These are phyloP conservation scores for Hipparchia semele DNA, from an alignment of 2,888 invertebrate genomes.

Conservation along the genomic window DNA sequence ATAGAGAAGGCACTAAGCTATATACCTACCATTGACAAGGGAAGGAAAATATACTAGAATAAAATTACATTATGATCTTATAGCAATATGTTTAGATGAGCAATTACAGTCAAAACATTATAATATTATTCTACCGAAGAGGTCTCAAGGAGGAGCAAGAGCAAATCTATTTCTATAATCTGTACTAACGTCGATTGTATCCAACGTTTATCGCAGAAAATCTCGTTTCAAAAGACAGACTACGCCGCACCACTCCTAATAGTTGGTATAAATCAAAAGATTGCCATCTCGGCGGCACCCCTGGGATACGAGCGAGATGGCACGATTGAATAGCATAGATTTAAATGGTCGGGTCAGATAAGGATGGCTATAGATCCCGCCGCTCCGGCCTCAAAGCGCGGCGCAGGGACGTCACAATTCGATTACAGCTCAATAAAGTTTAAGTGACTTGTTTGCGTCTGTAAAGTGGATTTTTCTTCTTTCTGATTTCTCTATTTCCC, in stretches of 20 bases:
- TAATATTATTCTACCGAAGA: slow-evolving; percentile 34
- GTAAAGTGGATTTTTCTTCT: slow-evolving; percentile 81
- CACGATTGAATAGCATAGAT: slow-evolving; percentile 83
- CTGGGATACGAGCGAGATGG: slow-evolving; percentile 81
- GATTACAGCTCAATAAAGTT: slow-evolving; percentile 83
- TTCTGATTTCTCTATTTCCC: slow-evolving; percentile 71
- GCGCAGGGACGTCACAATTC: slow-evolving; percentile 81
- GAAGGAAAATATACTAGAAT: background rate
- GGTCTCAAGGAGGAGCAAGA: slow-evolving; percentile 47
- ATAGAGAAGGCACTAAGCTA: no score
- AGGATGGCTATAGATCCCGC: slow-evolving; percentile 77
- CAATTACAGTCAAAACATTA: slow-evolving; percentile 26
- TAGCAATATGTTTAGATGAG: background rate
- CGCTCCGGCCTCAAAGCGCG: slow-evolving; percentile 63
- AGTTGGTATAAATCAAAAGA: slow-evolving; percentile 84
- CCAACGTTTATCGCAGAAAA: slow-evolving; percentile 69
- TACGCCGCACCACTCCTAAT: slow-evolving; percentile 79
- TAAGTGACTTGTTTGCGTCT: slow-evolving; percentile 83
- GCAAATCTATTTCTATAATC: slow-evolving; percentile 76
- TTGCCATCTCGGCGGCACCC: slow-evolving; percentile 82
- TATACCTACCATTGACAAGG: no score
- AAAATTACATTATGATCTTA: background rate
- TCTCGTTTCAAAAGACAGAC: slow-evolving; percentile 75
- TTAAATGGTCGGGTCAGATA: slow-evolving; percentile 81
- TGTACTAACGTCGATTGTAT: slow-evolving; percentile 76